Evolutionary conservation across 2,888 invertebrate species (phyloP).

Genomic region (Drosophila borborema): DNA sequence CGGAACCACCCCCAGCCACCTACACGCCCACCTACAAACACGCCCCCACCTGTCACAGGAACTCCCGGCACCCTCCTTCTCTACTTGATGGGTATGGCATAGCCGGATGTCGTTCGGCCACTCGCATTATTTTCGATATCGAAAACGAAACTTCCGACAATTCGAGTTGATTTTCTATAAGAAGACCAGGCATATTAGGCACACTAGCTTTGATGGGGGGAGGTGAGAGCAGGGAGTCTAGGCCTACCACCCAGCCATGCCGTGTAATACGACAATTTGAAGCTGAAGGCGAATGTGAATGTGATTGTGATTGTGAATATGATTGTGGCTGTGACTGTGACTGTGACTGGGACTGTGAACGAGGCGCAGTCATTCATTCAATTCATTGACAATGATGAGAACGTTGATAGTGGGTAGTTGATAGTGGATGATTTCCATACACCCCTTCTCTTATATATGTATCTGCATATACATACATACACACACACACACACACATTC

Average conservation of each 20-base stretch:
- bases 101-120: conserved; percentile 38
- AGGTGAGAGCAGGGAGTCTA: not conserved
- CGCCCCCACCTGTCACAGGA: conserved; percentile 1
- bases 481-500: not conserved
- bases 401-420: conserved; percentile 70
- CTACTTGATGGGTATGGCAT: not conserved
- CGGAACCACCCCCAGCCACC: not conserved
- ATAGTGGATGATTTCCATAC: conserved; percentile 42
- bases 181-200: conserved; percentile 31
- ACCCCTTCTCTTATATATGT: not conserved
- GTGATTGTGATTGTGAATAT: conserved; percentile 27
- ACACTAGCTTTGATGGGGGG: conserved; percentile 30
- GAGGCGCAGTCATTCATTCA: conserved; percentile 66
- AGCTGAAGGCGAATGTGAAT: conserved; percentile 34
- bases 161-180: conserved; percentile 20
- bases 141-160: conserved; percentile 30
- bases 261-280: conserved; percentile 75
- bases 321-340: conserved; percentile 27
- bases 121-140: conserved; percentile 43
- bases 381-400: conserved; percentile 79
- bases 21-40: not conserved
- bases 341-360: conserved; percentile 35
- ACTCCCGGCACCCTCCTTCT: too few relatives aligned
- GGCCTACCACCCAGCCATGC: conserved; percentile 40
- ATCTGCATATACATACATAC: not conserved